phyloP scores from a whole-genome alignment of 2,797 vertebrate genomes.

The Scyliorhinus canicula region DNA sequence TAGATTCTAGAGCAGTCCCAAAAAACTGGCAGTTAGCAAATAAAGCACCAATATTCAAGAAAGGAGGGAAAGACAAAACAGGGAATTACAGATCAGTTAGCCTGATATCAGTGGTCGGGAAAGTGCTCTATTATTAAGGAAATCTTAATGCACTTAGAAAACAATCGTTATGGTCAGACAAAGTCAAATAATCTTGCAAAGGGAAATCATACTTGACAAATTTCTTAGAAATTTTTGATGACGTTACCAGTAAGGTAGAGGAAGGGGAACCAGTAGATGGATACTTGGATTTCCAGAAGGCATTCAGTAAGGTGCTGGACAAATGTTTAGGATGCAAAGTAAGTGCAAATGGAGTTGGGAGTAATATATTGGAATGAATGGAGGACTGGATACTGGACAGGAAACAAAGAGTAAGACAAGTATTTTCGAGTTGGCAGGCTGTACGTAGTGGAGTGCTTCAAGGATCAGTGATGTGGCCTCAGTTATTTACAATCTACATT shows the following conservation, averaged over 20 bases:
- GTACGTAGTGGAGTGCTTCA: not conserved
- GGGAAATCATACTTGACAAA: not conserved
- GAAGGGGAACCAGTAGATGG: too few species aligned
- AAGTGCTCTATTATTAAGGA: too few species aligned
- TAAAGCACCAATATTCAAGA: too few species aligned
- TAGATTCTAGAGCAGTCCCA: too few species aligned
- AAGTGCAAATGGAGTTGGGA: not conserved
- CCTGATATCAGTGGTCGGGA: too few species aligned
- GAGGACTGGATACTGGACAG: not conserved
- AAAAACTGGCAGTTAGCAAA: too few species aligned
- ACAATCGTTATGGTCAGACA: not conserved
- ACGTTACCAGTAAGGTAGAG: too few species aligned
- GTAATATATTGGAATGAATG: not conserved
- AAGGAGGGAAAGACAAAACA: too few species aligned
- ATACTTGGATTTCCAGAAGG: too few species aligned
- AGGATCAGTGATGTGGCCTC: not conserved
- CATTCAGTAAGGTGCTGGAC: not conserved
- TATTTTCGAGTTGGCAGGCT: not conserved
- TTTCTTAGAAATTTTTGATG: not conserved
- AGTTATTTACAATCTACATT: not conserved
- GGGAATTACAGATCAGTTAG: too few species aligned
- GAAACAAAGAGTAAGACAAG: not conserved
- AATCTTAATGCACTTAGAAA: not conserved
- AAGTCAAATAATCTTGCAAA: not conserved
- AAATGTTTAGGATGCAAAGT: not conserved